phyloP scores from a whole-genome alignment of 64 coral and sea anemone species.

The Montipora capricornis region DNA sequence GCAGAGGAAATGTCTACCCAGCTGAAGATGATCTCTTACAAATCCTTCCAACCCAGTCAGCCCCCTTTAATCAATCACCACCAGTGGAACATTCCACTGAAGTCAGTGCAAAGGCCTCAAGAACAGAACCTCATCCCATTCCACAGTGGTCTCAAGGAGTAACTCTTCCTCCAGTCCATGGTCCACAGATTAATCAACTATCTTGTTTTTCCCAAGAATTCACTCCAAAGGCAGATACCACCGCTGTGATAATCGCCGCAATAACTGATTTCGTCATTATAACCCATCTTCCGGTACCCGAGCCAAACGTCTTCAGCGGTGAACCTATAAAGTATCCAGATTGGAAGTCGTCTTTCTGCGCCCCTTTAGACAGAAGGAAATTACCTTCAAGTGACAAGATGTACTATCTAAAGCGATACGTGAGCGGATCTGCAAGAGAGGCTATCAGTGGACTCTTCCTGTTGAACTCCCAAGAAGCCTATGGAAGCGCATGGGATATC shows the following conservation, averaged over 20 bases:
- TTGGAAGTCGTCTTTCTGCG: not conserved
- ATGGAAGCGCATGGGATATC: too few relatives aligned
- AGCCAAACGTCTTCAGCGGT: slow-evolving; percentile 17
- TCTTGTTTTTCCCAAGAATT: not conserved
- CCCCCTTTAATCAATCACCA: too few relatives aligned
- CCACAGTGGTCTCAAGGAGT: too few relatives aligned
- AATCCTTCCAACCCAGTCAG: too few relatives aligned
- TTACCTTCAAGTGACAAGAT: slow-evolving; percentile 4
- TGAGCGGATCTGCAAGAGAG: not conserved
- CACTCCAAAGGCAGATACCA: too few relatives aligned
- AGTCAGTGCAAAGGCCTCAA: too few relatives aligned
- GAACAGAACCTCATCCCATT: too few relatives aligned
- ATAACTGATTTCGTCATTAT: not conserved
- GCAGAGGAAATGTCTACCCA: too few relatives aligned
- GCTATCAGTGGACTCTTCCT: slow-evolving; percentile 13
- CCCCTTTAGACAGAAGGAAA: not conserved
- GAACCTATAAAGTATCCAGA: not conserved
- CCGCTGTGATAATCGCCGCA: not conserved
- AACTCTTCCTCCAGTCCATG: too few relatives aligned
- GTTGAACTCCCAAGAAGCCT: too few relatives aligned
- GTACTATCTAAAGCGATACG: slow-evolving; percentile 30
- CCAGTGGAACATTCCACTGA: too few relatives aligned
- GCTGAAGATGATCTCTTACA: too few relatives aligned
- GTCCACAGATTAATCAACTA: not conserved
- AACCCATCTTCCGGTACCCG: not conserved